Conservation (phyloP, 2,888 invertebrate genomes). For the Spilarctia lutea region DNA sequence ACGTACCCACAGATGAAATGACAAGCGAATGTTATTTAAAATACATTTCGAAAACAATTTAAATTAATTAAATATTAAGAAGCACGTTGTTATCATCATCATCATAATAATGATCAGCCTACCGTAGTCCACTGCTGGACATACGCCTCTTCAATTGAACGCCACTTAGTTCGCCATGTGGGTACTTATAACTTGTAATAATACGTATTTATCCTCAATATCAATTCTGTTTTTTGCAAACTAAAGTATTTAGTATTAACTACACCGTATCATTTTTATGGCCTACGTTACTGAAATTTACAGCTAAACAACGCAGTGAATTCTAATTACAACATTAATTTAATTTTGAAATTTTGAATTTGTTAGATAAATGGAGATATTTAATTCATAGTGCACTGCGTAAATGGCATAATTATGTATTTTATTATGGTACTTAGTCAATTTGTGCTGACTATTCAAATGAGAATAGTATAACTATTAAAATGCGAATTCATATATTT, state of each 20-base stretch:
- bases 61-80: constrained; percentile 25
- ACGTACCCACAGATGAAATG: constrained; percentile 26
- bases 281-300: background rate
- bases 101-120: no score
- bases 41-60: constrained; percentile 18
- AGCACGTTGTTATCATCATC: no score
- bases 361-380: background rate
- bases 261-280: constrained; percentile 11
- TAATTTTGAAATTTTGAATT: background rate
- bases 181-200: constrained; percentile 10
- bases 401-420: background rate
- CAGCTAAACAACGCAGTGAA: constrained; percentile 4
- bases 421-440: background rate
- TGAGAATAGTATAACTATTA: no score
- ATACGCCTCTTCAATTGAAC: no score
- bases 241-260: background rate
- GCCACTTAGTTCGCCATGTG: no score
- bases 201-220: background rate
- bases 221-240: constrained; percentile 2
- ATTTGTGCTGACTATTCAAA: background rate
- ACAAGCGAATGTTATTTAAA: constrained; percentile 4
- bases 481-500: no score
- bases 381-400: background rate
- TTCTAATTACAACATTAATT: constrained; percentile 4
- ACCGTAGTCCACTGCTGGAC: no score